Base-by-base conservation (phyloP, 2,113 vertebrate species). In the Austrofundulus limnaeus region DNA sequence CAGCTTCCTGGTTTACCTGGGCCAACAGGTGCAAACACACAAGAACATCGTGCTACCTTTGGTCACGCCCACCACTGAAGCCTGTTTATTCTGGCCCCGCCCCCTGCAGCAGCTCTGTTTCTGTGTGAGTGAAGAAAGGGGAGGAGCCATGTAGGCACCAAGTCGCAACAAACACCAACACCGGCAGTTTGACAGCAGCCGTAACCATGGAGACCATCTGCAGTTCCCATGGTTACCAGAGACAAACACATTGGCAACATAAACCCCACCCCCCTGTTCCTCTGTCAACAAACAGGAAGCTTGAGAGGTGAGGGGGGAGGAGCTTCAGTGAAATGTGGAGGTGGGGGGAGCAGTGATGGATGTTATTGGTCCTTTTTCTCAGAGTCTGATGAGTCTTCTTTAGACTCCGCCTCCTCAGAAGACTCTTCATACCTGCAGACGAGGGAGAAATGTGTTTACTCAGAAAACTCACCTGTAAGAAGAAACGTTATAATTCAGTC, bases 341-440 rank as follows among this genome's bases (percentile, higher is more conserved):
- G n/a, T 3, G 7, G 8, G 25, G 16, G 50, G n/a, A 1, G 0
- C 19, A 2, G 60, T 19, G 14, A 37, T 23, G 25, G 42, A 55
- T 23, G 58, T 50, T 75, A 89, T 82, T 91, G 90, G 77, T 92
- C 90, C 78, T 93, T 92, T 63, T 93, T 93, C 52, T 90, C 88
- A 0, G 80, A 34, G 4, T 90, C 89, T 41, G 84, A 70, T 0
- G 54, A 63, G 11, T 90, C 90, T 13, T 90, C 91, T 76, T 87
- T 90, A 16, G 59, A 5, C 5, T 1, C 75, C 2, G 56, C 81
- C 3, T 78, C 68, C 56, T 92, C 91, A 2, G 85, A 53, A 0
- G 78, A 0, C 62, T 93, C 92, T 61, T 93, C 92, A 16, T 93
- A 93, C 76, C 92, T 93, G 80, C 4, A 72, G 47, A 23, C 1